phyloP scores from a whole-genome alignment of 2,888 invertebrate species.

The Platynereis dumerilii region DNA sequence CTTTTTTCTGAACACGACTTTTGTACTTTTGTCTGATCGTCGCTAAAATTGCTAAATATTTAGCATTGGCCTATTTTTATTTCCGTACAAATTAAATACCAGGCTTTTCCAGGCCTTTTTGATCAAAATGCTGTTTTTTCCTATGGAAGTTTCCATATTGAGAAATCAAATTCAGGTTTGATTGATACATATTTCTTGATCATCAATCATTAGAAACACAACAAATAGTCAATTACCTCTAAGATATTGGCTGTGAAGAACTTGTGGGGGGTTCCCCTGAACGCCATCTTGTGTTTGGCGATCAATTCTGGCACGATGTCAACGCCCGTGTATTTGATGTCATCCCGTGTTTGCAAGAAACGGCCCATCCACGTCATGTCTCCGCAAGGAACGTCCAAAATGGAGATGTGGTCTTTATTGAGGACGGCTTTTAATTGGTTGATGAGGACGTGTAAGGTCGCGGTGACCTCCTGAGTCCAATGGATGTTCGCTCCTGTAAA shows the following conservation, averaged over 20 bases:
- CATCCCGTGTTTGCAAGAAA: conserved; percentile 37
- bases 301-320: conserved; percentile 37
- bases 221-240: neutral
- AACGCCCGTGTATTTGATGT: conserved; percentile 39
- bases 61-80: no score
- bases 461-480: conserved; percentile 37
- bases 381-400: conserved; percentile 40
- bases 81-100: no score
- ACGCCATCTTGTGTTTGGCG: no score
- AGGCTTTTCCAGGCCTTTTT: no score
- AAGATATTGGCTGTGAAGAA: conserved; percentile 34
- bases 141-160: no score
- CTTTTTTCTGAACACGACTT: no score
- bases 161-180: no score
- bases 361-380: conserved; percentile 41
- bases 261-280: conserved; percentile 18
- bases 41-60: no score
- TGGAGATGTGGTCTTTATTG: conserved; percentile 18
- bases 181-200: no score
- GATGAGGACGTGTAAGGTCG: conserved; percentile 29
- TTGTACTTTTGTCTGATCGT: no score
- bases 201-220: no score
- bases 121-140: no score
- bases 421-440: conserved; percentile 21
- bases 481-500: conserved; percentile 28